phyloP scores from a whole-genome alignment of 2,888 invertebrate genomes.

The Stegana nigrithorax region DNA sequence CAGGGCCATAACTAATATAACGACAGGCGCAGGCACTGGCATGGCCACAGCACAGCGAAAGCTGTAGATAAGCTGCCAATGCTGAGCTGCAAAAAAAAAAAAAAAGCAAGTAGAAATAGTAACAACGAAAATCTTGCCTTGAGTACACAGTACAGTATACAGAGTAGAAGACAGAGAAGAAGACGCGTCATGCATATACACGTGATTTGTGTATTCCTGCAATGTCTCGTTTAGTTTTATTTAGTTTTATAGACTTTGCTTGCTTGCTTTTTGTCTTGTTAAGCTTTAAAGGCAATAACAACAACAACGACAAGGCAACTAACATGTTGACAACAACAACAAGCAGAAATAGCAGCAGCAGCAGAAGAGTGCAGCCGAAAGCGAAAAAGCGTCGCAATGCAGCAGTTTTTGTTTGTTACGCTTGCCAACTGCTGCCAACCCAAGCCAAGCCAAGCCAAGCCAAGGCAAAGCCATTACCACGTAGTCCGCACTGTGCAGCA shows the following conservation, averaged over 20 bases:
- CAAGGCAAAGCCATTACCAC: background rate
- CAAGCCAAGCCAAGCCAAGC: background rate
- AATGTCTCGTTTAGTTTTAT: slow-evolving; percentile 29
- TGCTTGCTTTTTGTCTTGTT: background rate
- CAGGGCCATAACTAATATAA: slow-evolving; percentile 7
- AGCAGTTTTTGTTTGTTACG: slow-evolving; percentile 56
- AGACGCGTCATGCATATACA: slow-evolving; percentile 3
- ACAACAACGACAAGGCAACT: background rate
- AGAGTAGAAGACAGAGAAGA: too few species aligned
- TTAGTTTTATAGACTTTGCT: slow-evolving; percentile 9
- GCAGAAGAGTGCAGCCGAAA: slow-evolving; percentile 41
- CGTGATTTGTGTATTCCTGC: slow-evolving; percentile 44
- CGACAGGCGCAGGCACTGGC: background rate
- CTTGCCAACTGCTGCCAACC: slow-evolving; percentile 52
- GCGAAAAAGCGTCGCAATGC: slow-evolving; percentile 56
- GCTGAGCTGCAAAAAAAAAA: background rate
- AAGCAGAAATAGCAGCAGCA: slow-evolving; percentile 18
- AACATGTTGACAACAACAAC: slow-evolving; percentile 3
- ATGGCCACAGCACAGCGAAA: background rate
- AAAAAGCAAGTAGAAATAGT: too few species aligned
- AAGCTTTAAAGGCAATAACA: background rate
- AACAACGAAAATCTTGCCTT: too few species aligned
- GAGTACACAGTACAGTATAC: too few species aligned
- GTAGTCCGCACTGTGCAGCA: too few species aligned
- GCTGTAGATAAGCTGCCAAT: background rate